A percentile compares a stretch with the other conserved stretches of the same genome.
Conservation (phyloP, 2,797 vertebrate genomes). For the Poeciliopsis turneri region DNA sequence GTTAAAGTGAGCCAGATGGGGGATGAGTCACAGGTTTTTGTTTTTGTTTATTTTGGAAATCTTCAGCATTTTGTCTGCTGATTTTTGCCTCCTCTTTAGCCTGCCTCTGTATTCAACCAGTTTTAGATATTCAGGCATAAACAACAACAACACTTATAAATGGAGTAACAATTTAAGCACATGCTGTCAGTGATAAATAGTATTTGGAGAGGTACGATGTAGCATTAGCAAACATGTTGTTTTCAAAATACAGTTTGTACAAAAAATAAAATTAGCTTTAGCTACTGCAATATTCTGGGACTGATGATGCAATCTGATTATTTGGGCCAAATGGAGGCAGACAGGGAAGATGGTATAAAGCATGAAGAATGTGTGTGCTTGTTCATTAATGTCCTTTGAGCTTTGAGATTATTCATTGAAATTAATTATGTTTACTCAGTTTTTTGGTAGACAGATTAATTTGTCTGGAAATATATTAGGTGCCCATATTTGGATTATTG, state of each 20-base stretch:
- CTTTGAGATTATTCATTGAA: constrained; percentile 31
- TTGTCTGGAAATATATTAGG: constrained; percentile 18
- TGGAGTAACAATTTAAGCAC: constrained; percentile 26
- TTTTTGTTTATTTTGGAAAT: constrained; percentile 31
- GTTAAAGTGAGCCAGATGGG: constrained; percentile 5
- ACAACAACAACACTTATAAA: constrained; percentile 49
- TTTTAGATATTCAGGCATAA: constrained; percentile 47
- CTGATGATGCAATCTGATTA: constrained; percentile 33
- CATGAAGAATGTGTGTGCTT: constrained; percentile 10
- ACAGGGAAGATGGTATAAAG: constrained; percentile 1
- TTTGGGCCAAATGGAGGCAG: constrained; percentile 34
- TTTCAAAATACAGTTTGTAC: constrained; percentile 25
- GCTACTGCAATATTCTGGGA: constrained; percentile 33
- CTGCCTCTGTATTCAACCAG: constrained; percentile 10
- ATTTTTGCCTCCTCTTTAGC: constrained; percentile 26
- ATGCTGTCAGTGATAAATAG: constrained; percentile 36
- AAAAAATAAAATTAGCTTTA: constrained; percentile 47
- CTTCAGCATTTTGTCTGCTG: constrained; percentile 4
- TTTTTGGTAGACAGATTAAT: constrained; percentile 22
- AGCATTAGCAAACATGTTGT: constrained; percentile 6
- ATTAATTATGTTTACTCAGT: not conserved
- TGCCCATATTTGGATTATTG: constrained; percentile 13
- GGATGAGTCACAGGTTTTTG: not conserved
- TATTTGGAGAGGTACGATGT: constrained; percentile 23
- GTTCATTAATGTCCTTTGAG: constrained; percentile 33